Percentiles rank a stretch among this genome's conserved stretches.
phyloP scores from a whole-genome alignment of 1,140 invertebrate species.

The Penaeus indicus region DNA sequence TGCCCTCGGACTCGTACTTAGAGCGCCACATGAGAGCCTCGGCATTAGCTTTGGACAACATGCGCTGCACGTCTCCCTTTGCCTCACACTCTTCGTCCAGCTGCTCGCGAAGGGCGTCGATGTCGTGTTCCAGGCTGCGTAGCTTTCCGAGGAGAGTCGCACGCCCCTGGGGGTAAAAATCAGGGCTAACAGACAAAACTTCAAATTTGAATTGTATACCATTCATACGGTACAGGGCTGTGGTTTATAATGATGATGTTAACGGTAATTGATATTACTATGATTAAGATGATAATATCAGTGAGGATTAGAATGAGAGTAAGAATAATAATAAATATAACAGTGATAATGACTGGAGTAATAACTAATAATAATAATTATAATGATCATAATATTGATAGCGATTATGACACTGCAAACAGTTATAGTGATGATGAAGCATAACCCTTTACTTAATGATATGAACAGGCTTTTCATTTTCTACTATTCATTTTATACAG shows the following conservation, averaged over 20 bases:
- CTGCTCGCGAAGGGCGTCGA: conserved; percentile 73
- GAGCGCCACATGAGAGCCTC: conserved; percentile 50
- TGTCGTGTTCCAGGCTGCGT: conserved; percentile 74
- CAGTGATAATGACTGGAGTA: not conserved
- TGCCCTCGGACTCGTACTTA: conserved; percentile 46
- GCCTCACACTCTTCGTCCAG: conserved; percentile 68
- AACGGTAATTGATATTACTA: no score
- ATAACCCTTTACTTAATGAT: no score
- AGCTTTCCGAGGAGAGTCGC: conserved; percentile 72
- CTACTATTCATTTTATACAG: no score
- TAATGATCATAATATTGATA: not conserved
- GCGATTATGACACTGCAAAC: no score
- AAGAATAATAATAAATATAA: not conserved
- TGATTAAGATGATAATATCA: no score
- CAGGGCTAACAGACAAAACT: no score
- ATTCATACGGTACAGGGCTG: no score
- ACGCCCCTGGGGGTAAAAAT: conserved; percentile 69
- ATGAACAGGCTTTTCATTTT: no score
- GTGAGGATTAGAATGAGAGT: no score
- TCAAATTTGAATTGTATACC: no score
- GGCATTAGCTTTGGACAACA: conserved; percentile 71
- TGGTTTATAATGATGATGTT: no score
- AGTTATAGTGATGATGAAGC: no score
- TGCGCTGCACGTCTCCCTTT: conserved; percentile 71
- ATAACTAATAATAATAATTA: not conserved